phyloP scores from a whole-genome alignment of 2,888 invertebrate genomes.

The Parasteatoda lunata region DNA sequence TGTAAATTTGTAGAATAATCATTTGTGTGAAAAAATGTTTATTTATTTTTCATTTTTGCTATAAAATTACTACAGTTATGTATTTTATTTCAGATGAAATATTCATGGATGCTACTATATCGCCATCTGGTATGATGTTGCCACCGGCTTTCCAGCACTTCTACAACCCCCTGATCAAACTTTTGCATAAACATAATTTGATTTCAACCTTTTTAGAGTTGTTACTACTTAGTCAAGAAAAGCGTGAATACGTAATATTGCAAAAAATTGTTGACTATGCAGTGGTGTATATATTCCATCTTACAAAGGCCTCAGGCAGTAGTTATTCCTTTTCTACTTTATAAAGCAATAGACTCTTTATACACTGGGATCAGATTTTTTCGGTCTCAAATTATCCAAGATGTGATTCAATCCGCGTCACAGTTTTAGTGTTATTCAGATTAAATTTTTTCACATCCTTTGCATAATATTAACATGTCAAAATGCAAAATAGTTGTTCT shows the following conservation, averaged over 20 bases:
- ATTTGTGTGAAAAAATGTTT: no score
- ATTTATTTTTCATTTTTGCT: no score
- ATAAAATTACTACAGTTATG: neutral
- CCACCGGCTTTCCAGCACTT: constrained; percentile 6
- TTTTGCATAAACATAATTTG: constrained; percentile 1
- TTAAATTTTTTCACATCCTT: neutral
- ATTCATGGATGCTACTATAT: neutral
- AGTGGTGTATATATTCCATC: neutral
- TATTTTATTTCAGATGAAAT: neutral
- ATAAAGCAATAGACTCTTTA: no score
- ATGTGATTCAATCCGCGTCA: neutral
- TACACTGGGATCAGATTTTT: no score
- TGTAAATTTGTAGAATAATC: no score
- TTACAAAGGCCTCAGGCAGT: neutral
- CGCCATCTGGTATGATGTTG: neutral
- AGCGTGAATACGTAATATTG: neutral
- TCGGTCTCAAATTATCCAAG: no score
- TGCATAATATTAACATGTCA: no score
- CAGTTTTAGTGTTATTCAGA: neutral
- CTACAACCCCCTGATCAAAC: constrained; percentile 21
- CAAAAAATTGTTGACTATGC: constrained; percentile 15
- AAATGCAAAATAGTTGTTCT: no score
- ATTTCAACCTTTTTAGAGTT: constrained; percentile 18
- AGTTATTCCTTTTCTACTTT: no score
- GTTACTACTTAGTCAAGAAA: constrained; percentile 12